phyloP scores from a whole-genome alignment of 2,888 invertebrate genomes.

The Gastrophysa polygoni region DNA sequence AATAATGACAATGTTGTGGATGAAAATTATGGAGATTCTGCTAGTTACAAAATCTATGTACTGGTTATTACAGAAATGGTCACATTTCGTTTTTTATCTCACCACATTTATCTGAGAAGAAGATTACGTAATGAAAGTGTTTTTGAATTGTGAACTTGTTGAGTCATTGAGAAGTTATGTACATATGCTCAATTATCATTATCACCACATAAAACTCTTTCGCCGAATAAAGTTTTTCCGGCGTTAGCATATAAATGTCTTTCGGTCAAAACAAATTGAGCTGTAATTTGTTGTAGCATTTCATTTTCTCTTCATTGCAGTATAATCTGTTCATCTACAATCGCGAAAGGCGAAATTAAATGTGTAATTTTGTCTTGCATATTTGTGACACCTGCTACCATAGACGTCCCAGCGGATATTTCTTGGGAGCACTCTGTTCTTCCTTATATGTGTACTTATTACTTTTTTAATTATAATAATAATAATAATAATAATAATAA shows the following conservation, averaged over 20 bases:
- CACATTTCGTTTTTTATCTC: too few relatives aligned
- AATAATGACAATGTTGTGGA: too few relatives aligned
- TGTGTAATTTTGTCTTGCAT: neutral
- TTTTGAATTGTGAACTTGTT: neutral
- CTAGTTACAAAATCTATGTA: too few relatives aligned
- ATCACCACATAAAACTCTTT: neutral
- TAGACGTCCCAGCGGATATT: neutral
- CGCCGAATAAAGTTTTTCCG: neutral
- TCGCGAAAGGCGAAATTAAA: neutral
- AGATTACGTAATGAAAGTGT: too few relatives aligned
- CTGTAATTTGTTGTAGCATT: neutral
- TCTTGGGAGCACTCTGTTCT: neutral
- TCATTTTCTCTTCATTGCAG: neutral
- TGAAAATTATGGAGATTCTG: too few relatives aligned
- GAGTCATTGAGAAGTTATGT: neutral
- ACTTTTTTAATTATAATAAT: too few relatives aligned
- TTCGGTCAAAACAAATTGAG: neutral
- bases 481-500: too few relatives aligned
- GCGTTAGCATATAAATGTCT: neutral
- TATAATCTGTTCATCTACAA: slow-evolving; percentile 6
- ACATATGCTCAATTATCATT: neutral
- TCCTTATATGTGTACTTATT: too few relatives aligned
- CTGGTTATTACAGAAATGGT: too few relatives aligned
- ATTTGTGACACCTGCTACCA: neutral
- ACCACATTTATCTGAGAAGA: too few relatives aligned